phyloP scores from a whole-genome alignment of 1,140 invertebrate genomes.

The Trichogramma pretiosum region DNA sequence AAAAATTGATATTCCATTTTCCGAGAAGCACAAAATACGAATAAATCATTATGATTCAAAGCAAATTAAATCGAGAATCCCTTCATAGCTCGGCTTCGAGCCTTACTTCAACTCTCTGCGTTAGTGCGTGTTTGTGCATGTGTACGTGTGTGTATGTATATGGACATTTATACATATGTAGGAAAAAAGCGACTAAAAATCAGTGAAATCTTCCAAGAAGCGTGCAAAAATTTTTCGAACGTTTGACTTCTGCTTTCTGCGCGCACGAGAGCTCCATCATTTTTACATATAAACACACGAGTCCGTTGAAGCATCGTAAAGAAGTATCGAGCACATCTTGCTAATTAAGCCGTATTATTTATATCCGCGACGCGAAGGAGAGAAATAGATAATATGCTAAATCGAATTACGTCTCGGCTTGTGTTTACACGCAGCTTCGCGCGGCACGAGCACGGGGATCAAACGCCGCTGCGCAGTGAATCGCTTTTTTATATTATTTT shows the following conservation, averaged over 20 bases:
- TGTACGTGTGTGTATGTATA: no score
- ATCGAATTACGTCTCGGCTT: conserved; percentile 16
- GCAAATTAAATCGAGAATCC: conserved; percentile 16
- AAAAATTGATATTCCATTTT: conserved; percentile 11
- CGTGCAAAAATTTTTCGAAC: conserved; percentile 14
- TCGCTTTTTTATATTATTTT: conserved; percentile 13
- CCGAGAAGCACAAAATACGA: conserved; percentile 2
- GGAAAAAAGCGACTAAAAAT: conserved; percentile 6
- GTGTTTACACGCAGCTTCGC: no score
- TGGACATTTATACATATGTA: no score
- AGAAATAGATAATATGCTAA: conserved; percentile 11
- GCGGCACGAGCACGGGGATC: conserved; percentile 6
- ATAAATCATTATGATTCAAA: conserved; percentile 18
- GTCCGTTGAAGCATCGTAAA: not conserved
- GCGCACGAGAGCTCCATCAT: no score
- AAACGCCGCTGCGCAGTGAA: conserved; percentile 12
- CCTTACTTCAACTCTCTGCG: no score
- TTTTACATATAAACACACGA: no score
- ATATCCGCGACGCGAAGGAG: conserved; percentile 9
- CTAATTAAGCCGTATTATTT: conserved; percentile 20
- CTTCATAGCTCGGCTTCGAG: not conserved
- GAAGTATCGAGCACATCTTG: not conserved
- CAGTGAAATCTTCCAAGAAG: conserved; percentile 10
- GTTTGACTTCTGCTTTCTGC: no score
- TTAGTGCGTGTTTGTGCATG: no score